Evolutionary conservation across 1,140 invertebrate genomes (phyloP).

Genomic region (Drosophila pectinifera): DNA sequence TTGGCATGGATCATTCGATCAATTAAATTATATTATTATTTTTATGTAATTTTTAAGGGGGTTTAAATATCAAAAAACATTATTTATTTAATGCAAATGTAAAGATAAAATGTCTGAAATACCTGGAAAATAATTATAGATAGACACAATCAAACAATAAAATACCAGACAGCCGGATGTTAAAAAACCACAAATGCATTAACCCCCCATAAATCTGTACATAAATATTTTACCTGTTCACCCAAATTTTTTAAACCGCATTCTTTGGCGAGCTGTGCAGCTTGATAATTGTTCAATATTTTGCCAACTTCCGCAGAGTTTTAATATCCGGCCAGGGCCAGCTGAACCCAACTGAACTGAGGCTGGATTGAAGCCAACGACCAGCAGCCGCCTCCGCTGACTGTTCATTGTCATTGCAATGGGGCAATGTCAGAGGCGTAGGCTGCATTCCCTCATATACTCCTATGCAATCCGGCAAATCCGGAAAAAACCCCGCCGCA

Average conservation of each 20-base stretch:
- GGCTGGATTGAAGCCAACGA: constrained; percentile 48
- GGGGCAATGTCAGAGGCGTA: constrained; percentile 76
- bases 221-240: not conserved
- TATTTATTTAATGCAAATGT: no score
- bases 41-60: no score
- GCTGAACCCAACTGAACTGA: constrained; percentile 16
- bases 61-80: no score
- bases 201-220: not conserved
- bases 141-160: not conserved
- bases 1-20: no score
- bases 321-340: constrained; percentile 66
- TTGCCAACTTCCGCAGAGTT: constrained; percentile 53
- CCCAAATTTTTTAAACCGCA: not conserved
- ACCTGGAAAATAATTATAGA: not conserved
- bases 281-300: constrained; percentile 68
- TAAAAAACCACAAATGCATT: constrained; percentile 2
- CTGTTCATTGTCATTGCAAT: constrained; percentile 68
- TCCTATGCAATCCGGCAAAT: constrained; percentile 10
- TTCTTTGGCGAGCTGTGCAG: not conserved
- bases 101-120: not conserved
- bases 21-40: no score
- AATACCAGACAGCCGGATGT: not conserved
- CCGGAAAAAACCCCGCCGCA: constrained; percentile 35
- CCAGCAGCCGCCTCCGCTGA: constrained; percentile 42
- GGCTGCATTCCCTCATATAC: constrained; percentile 29